These are phyloP conservation scores for Pagetopsis macropterus DNA, from an alignment of 2,797 vertebrate species.

Conservation along the genomic window DNA sequence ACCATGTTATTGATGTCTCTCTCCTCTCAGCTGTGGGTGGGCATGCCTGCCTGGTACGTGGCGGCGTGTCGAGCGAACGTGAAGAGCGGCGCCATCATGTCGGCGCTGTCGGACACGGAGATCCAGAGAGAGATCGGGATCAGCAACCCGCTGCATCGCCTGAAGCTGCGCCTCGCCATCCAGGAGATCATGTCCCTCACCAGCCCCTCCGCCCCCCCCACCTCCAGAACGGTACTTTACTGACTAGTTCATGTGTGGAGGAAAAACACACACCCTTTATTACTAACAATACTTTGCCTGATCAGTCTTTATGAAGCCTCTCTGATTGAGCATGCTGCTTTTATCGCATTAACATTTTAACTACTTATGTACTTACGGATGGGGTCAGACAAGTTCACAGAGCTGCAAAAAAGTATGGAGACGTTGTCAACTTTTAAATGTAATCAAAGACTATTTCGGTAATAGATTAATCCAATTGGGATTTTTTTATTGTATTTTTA, in stretches of 20 bases:
- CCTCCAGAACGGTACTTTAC: slow-evolving; percentile 91
- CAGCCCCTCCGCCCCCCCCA: slow-evolving; percentile 94
- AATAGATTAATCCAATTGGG: too few relatives aligned
- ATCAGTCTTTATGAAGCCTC: neutral
- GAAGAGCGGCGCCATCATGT: slow-evolving; percentile 98
- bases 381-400: neutral
- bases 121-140: slow-evolving; percentile 98
- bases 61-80: slow-evolving; percentile 97
- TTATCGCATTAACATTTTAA: slow-evolving; percentile 39
- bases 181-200: slow-evolving; percentile 98
- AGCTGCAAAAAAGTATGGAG: too few relatives aligned
- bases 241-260: neutral
- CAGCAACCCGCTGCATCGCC: slow-evolving; percentile 94
- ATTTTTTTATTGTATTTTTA: too few relatives aligned
- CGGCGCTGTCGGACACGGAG: slow-evolving; percentile 95
- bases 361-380: slow-evolving; percentile 22
- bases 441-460: too few relatives aligned
- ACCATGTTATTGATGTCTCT: neutral
- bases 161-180: slow-evolving; percentile 95
- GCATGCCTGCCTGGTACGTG: slow-evolving; percentile 99
- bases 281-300: neutral
- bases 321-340: slow-evolving; percentile 48
- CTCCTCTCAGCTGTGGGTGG: slow-evolving; percentile 92
- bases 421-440: too few relatives aligned
- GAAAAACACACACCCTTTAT: neutral